Conservation (phyloP, 2,888 invertebrate genomes). For the Heliconius sara region DNA sequence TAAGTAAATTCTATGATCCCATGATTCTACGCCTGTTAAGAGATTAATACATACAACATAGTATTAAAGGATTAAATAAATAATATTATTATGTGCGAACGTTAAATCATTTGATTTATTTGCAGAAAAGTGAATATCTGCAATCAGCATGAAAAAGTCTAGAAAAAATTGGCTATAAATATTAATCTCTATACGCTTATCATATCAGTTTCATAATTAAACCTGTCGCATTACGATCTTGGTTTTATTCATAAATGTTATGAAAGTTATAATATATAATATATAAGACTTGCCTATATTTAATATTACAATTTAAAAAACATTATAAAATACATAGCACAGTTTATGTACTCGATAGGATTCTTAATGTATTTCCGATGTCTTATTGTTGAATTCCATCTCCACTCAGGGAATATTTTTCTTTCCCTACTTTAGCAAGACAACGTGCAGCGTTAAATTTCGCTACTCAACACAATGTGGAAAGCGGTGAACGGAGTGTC, state of each 20-base stretch:
- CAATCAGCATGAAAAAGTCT: background rate
- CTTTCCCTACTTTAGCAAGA: background rate
- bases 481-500: too few species aligned
- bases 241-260: constrained; percentile 1
- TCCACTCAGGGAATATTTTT: background rate
- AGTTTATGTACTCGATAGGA: background rate
- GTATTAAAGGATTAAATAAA: background rate
- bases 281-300: background rate
- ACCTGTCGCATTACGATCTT: constrained; percentile 2
- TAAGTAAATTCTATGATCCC: background rate
- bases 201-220: constrained; percentile 9
- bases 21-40: background rate
- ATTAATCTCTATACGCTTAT: constrained; percentile 7
- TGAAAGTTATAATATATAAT: background rate
- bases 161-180: constrained; percentile 5
- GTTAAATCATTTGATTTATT: constrained; percentile 1
- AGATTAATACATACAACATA: background rate
- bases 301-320: too few species aligned
- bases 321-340: too few species aligned
- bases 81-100: background rate
- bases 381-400: background rate
- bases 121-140: background rate
- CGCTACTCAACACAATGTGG: background rate
- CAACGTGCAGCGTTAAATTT: background rate
- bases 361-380: background rate